Evolutionary conservation across 2,888 invertebrate species (phyloP).

Genomic region (Troglohyphantes excavatus): DNA sequence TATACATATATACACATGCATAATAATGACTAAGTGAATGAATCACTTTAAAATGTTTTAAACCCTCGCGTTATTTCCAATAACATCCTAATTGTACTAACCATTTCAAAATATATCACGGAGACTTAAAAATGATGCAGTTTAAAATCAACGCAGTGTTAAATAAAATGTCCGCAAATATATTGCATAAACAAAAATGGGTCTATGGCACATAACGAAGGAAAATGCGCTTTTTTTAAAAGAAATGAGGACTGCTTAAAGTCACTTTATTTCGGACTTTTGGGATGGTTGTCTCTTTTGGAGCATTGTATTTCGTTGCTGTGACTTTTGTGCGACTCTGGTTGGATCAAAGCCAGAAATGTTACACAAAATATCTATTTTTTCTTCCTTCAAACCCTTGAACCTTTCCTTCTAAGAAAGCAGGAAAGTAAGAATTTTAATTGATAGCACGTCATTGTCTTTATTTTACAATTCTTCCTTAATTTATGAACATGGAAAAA

Average conservation of each 20-base stretch:
- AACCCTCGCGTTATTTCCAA: no score
- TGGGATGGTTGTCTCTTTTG: not conserved
- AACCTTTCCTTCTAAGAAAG: not conserved
- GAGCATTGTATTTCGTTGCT: not conserved
- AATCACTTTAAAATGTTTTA: no score
- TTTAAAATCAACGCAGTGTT: no score
- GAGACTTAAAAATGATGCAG: no score
- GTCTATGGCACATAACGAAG: not conserved
- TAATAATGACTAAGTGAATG: no score
- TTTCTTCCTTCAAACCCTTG: not conserved
- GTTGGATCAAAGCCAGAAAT: not conserved
- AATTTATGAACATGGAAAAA: not conserved
- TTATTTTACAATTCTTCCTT: not conserved
- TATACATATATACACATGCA: no score
- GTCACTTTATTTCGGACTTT: not conserved
- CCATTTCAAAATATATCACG: no score
- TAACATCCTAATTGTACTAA: no score
- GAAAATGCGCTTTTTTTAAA: not conserved
- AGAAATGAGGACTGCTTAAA: not conserved
- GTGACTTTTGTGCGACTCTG: not conserved
- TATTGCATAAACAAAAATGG: no score
- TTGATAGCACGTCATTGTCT: not conserved
- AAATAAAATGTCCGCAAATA: no score
- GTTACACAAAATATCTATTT: constrained; percentile 9
- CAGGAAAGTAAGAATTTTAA: not conserved